Evolutionary conservation across 1,140 invertebrate genomes (phyloP).

Genomic region (Drosophila carrolli): DNA sequence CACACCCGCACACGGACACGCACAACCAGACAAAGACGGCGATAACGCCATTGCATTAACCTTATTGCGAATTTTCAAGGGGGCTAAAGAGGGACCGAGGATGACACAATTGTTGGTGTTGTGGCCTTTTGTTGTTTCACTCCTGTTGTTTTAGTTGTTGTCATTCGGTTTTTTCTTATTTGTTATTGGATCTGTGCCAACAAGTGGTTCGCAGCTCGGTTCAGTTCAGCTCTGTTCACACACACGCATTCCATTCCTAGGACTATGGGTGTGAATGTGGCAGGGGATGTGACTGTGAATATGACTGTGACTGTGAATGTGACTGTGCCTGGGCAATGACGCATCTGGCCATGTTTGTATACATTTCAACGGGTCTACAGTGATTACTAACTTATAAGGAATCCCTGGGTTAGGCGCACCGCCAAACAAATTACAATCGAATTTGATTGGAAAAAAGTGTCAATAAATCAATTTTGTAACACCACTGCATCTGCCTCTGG

Average conservation of each 20-base stretch:
- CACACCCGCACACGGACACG: neutral
- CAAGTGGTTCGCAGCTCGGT: slow-evolving; percentile 65
- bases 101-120: slow-evolving; percentile 51
- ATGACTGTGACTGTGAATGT: slow-evolving; percentile 2
- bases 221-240: slow-evolving; percentile 46
- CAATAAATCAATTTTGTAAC: too few species aligned
- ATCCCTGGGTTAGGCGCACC: too few species aligned
- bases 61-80: slow-evolving; percentile 36
- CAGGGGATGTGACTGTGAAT: neutral
- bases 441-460: too few species aligned
- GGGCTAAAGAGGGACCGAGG: neutral
- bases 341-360: slow-evolving; percentile 13
- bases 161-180: slow-evolving; percentile 10
- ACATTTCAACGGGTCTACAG: neutral
- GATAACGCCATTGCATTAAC: slow-evolving; percentile 29
- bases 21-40: slow-evolving; percentile 16
- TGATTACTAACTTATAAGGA: neutral
- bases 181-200: slow-evolving; percentile 69
- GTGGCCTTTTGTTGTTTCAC: slow-evolving; percentile 14
- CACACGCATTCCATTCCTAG: slow-evolving; percentile 51
- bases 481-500: too few species aligned
- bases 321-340: slow-evolving; percentile 24
- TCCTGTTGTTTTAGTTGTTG: slow-evolving; percentile 19
- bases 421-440: too few species aligned
- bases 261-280: slow-evolving; percentile 5